Percentiles rank a stretch among this genome's conserved stretches.
These are phyloP conservation scores for Echinarachnius parma DNA, from an alignment of 53 echinoderm and acorn worm species.

Conservation along the genomic window DNA sequence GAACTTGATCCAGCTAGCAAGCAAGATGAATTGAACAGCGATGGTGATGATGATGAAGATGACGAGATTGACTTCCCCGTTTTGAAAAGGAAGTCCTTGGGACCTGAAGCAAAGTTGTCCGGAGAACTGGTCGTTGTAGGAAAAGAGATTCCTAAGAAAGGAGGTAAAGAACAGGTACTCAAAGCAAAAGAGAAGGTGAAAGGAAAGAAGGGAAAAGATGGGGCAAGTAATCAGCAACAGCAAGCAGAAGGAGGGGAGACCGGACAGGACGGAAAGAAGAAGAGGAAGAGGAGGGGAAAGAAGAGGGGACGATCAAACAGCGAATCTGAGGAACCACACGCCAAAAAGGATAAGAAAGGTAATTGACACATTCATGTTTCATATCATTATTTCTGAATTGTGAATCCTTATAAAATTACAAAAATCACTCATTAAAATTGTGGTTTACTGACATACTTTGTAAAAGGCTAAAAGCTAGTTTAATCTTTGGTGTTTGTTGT, in stretches of 20 bases:
- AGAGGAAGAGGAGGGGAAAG: slow-evolving; percentile 21
- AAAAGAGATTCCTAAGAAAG: neutral
- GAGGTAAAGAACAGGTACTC: neutral
- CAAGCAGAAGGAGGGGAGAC: neutral
- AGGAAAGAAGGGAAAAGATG: neutral
- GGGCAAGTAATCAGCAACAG: neutral
- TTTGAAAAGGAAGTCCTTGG: slow-evolving; percentile 23
- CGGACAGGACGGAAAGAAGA: slow-evolving; percentile 5
- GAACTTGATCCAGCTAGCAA: neutral
- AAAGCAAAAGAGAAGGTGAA: neutral
- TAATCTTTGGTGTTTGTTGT: too few relatives aligned
- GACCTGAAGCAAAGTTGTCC: too few relatives aligned
- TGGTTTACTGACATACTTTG: too few relatives aligned
- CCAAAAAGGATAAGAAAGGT: slow-evolving; percentile 35
- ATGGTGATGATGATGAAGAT: slow-evolving; percentile 17
- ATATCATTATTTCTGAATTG: too few relatives aligned
- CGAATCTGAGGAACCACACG: slow-evolving; percentile 14
- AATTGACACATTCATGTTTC: too few relatives aligned
- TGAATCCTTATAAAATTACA: too few relatives aligned
- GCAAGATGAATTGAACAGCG: neutral
- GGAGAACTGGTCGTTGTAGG: neutral
- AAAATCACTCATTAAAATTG: too few relatives aligned
- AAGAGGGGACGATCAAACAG: slow-evolving; percentile 26
- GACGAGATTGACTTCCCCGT: slow-evolving; percentile 35
- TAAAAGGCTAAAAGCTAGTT: too few relatives aligned